Evolutionary conservation across 2,888 invertebrate genomes (phyloP).

Genomic region (Agrotis ipsilon): DNA sequence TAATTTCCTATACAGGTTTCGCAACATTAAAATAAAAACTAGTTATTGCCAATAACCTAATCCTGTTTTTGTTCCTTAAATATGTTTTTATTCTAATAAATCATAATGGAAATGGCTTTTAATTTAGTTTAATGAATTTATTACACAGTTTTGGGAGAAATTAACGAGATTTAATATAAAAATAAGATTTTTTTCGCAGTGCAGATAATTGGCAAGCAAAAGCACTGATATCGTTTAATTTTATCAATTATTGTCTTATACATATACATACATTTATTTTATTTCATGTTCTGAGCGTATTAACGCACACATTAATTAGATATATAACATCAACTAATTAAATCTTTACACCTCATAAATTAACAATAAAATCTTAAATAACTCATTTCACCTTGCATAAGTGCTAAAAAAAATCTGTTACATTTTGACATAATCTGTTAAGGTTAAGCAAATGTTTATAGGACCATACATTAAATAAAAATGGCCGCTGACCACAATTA

Average conservation of each 20-base stretch:
- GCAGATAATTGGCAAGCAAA: too few relatives aligned
- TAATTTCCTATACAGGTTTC: not conserved
- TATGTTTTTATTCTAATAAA: not conserved
- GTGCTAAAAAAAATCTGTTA: conserved; percentile 20
- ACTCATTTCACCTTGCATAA: conserved; percentile 24
- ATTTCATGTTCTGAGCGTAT: not conserved
- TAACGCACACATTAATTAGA: not conserved
- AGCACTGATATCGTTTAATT: too few relatives aligned
- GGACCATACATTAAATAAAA: conserved; percentile 16
- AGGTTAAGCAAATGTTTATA: conserved; percentile 18
- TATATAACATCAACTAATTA: conserved; percentile 3
- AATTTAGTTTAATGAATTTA: not conserved
- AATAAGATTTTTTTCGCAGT: too few relatives aligned
- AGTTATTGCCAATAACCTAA: conserved; percentile 2
- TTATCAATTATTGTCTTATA: too few relatives aligned
- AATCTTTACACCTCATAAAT: conserved; percentile 37
- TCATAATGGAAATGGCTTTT: too few relatives aligned
- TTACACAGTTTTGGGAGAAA: not conserved
- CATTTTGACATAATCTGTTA: conserved; percentile 27
- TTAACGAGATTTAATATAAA: not conserved
- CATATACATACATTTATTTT: too few relatives aligned
- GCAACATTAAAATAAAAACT: not conserved
- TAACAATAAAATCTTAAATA: not conserved
- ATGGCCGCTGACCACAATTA: conserved; percentile 31
- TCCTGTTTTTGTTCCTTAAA: not conserved